Percentiles rank a stretch among this genome's conserved stretches.
phyloP scores from a whole-genome alignment of 2,113 vertebrate species.

The Phrynosoma blainvillii region DNA sequence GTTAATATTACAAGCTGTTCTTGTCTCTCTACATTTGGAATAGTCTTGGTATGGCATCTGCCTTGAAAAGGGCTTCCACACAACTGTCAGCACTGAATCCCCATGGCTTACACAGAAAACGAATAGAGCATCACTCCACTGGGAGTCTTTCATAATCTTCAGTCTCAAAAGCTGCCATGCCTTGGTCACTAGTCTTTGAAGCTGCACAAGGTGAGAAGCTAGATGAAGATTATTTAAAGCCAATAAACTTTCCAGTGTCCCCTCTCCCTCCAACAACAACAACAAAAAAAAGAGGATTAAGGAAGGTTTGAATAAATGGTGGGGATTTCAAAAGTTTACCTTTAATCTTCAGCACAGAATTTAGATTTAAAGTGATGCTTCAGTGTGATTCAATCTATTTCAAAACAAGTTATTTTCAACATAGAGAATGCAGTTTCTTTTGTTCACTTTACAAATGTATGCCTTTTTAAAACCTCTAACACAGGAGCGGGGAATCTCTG shows the following conservation, averaged over 20 bases:
- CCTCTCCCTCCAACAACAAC: not conserved
- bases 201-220: slow-evolving; percentile 57
- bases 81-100: slow-evolving; percentile 45
- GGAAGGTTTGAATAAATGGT: slow-evolving; percentile 13
- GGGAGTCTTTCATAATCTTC: slow-evolving; percentile 60
- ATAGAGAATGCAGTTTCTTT: slow-evolving; percentile 10
- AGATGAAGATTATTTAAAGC: slow-evolving; percentile 59
- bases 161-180: slow-evolving; percentile 49
- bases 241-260: slow-evolving; percentile 52
- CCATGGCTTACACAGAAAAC: slow-evolving; percentile 55
- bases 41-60: slow-evolving; percentile 60
- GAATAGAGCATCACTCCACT: slow-evolving; percentile 50
- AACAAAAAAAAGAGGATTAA: slow-evolving; percentile 31
- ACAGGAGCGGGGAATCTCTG: too few species aligned
- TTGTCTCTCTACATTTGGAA: slow-evolving; percentile 54
- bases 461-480: too few species aligned
- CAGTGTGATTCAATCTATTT: slow-evolving; percentile 26
- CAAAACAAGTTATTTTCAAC: slow-evolving; percentile 15
- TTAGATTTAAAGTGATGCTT: slow-evolving; percentile 32
- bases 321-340: slow-evolving; percentile 8
- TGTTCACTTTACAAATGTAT: too few species aligned
- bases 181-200: slow-evolving; percentile 44
- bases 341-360: slow-evolving; percentile 40
- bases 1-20: slow-evolving; percentile 69
- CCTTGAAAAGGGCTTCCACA: slow-evolving; percentile 50